Evolutionary conservation across 2,113 vertebrate species (phyloP).

Genomic region (Neogale vison): DNA sequence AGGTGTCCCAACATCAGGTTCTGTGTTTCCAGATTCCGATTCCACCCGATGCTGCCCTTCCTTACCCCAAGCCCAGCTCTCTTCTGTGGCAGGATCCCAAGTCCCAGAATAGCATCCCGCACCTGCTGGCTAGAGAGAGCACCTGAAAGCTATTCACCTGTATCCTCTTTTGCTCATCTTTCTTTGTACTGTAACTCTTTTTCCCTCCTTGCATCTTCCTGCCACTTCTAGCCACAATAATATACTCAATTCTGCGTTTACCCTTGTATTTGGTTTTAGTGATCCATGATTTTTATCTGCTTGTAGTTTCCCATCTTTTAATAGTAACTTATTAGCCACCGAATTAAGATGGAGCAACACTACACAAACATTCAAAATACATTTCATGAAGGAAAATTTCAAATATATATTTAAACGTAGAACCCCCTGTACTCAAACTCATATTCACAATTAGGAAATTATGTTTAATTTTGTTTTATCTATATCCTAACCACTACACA

Average conservation of each 20-base stretch:
- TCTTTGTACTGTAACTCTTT: neutral
- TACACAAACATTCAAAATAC: neutral
- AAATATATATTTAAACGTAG: neutral
- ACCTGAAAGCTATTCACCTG: neutral
- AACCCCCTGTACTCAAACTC: neutral
- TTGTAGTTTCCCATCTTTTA: neutral
- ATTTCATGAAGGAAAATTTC: neutral
- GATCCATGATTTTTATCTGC: neutral
- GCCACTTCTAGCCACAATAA: neutral
- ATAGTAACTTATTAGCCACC: neutral
- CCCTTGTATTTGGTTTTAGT: neutral
- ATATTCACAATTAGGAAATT: neutral
- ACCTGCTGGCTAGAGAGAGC: neutral
- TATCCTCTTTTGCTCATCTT: neutral
- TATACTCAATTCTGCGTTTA: neutral
- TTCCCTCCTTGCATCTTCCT: neutral
- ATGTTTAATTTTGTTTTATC: neutral
- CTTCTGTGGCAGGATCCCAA: neutral
- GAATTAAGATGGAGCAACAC: neutral
- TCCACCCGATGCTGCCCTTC: rapidly evolving
- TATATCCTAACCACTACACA: rapidly evolving
- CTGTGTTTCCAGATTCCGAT: neutral
- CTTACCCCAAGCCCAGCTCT: rapidly evolving
- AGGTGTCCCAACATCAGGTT: neutral
- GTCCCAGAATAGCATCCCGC: no score